phyloP scores from a whole-genome alignment of 2,888 invertebrate species.

The Eupithecia subfuscata region DNA sequence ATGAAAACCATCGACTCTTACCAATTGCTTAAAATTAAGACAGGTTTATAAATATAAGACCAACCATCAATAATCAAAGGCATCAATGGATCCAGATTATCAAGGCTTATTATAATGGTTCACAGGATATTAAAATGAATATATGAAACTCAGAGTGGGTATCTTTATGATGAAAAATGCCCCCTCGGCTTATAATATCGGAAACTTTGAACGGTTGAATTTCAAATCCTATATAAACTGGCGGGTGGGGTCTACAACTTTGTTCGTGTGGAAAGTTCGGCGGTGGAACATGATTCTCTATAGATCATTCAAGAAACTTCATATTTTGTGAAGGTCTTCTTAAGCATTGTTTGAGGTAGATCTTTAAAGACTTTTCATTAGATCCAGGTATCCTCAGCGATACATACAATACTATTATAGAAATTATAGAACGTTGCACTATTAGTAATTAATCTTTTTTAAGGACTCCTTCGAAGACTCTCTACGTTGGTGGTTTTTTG shows the following conservation, averaged over 20 bases:
- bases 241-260: conserved; percentile 52
- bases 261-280: conserved; percentile 52
- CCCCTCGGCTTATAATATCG: conserved; percentile 57
- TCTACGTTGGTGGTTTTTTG: too few relatives aligned
- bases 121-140: background rate
- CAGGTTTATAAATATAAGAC: too few relatives aligned
- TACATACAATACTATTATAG: background rate
- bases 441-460: too few relatives aligned
- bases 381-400: background rate
- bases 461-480: too few relatives aligned
- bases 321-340: background rate
- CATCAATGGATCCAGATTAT: too few relatives aligned
- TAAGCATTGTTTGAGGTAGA: background rate
- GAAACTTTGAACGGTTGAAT: conserved; percentile 61
- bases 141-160: background rate
- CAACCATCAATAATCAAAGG: too few relatives aligned
- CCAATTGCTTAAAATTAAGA: too few relatives aligned
- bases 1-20: too few relatives aligned
- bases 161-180: background rate
- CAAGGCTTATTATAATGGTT: background rate
- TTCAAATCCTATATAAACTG: conserved; percentile 69
- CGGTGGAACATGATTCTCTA: conserved; percentile 54
- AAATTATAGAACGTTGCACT: too few relatives aligned
- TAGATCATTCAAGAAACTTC: conserved; percentile 52
- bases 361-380: background rate